phyloP scores from a whole-genome alignment of 2,797 vertebrate genomes.

The Adelosebastes latens region DNA sequence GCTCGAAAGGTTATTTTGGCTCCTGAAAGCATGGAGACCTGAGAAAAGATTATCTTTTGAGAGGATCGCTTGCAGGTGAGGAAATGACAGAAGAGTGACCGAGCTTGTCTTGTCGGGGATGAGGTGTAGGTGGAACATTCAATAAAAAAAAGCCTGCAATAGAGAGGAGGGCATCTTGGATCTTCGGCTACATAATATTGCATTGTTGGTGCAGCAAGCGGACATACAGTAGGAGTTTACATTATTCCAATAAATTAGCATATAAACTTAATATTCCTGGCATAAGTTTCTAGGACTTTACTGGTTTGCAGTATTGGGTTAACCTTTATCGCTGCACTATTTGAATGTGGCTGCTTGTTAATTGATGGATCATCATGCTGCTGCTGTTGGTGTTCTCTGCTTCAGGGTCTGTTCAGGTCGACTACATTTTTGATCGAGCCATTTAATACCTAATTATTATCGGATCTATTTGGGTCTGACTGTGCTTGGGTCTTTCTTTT shows the following conservation, averaged over 20 bases:
- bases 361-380: background rate
- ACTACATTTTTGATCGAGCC: background rate
- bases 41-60: background rate
- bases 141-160: background rate
- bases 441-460: background rate
- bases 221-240: too few species aligned
- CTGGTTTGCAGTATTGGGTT: background rate
- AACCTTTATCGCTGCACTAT: background rate
- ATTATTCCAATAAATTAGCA: too few species aligned
- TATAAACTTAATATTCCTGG: too few species aligned
- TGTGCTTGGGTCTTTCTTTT: background rate
- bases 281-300: background rate
- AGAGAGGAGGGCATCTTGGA: background rate
- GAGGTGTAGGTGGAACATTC: background rate
- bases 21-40: too few species aligned
- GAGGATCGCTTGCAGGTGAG: background rate
- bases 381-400: background rate
- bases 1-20: background rate
- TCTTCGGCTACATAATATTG: background rate
- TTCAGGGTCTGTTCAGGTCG: background rate
- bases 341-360: background rate
- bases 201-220: background rate
- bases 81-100: background rate
- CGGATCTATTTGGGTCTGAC: background rate
- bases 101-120: background rate